Evolutionary conservation across 2,888 invertebrate genomes (phyloP), one percentile per base, ranked within the genome.

Genomic region (Labia minor): DNA sequence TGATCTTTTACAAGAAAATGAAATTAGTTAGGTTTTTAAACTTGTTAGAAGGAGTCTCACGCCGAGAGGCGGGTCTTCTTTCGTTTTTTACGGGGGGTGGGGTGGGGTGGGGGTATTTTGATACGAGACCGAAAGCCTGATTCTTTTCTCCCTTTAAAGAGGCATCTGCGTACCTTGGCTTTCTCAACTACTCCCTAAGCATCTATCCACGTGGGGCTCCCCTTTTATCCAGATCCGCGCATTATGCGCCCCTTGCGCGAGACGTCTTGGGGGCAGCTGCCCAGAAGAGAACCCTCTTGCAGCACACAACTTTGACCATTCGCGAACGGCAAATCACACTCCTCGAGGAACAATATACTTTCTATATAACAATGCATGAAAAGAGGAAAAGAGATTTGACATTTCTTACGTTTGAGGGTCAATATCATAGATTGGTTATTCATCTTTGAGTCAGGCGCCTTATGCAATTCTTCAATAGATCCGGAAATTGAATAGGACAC

Each of bases 191-290:
- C 49, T 16, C 49, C 49, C 16, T 49, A 49, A 26, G 4, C 16
- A 49, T n/a, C 49, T 3, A 49, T 49, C 49, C 49, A 49, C 49
- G 49, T 49, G n/a, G 49, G 49, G 49, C 4, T 3, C 49, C 49
- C 49, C 16, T 49, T 49, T 49, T 49, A 49, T 49, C 49, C n/a
- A 49, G 49, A 49, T 49, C 49, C 49, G 49, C 49, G 49, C 49
- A 49, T 49, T 49, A 49, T 49, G 49, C 49, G 49, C 49, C 49
- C 49, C 49, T 16, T 49, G 14, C n/a, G n/a, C 49, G 49, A 11
- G 33, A 33, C 49, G 49, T 49, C 49, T 49, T 49, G 49, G 49
- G 49, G 49, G 49, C 49, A 49, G 49, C 49, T 49, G 49, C 49
- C 49, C 49, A 49, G 49, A 49, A 26, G 26, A 26, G 26, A 8